phyloP scores from a whole-genome alignment of 2,113 vertebrate genomes.

The Apteryx mantelli region DNA sequence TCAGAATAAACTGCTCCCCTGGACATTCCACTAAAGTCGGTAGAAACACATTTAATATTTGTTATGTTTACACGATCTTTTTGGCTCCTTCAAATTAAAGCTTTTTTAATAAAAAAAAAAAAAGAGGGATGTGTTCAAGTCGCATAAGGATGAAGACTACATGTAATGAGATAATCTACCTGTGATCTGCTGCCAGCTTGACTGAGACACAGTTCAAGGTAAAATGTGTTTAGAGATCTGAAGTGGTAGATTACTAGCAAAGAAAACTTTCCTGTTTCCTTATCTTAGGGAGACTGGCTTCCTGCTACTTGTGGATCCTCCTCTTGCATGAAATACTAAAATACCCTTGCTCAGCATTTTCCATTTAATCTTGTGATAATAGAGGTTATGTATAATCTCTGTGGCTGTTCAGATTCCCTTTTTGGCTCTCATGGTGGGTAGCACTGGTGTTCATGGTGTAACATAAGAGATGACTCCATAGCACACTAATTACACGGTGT shows the following conservation, averaged over 20 bases:
- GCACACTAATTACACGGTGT: slow-evolving; percentile 13
- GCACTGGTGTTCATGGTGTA: neutral
- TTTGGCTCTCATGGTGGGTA: neutral
- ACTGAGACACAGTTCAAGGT: slow-evolving; percentile 31
- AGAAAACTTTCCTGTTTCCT: slow-evolving; percentile 54
- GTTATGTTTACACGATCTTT: neutral
- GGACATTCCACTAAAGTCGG: neutral
- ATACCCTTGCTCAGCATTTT: slow-evolving; percentile 31
- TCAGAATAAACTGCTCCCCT: neutral
- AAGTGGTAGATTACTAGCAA: slow-evolving; percentile 34
- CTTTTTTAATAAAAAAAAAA: neutral
- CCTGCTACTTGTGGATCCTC: slow-evolving; percentile 26
- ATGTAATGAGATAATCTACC: neutral
- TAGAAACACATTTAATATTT: neutral
- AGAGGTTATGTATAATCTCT: neutral
- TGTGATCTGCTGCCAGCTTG: slow-evolving; percentile 64
- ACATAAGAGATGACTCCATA: neutral
- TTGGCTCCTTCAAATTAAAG: neutral
- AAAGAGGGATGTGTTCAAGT: neutral
- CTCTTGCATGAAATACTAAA: neutral
- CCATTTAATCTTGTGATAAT: neutral
- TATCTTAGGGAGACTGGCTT: slow-evolving; percentile 34
- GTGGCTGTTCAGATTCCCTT: slow-evolving; percentile 2
- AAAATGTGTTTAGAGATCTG: slow-evolving; percentile 57
- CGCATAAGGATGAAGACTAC: neutral